Percentiles rank a stretch among this genome's conserved stretches.
Conservation (phyloP, 1,140 invertebrate genomes). For the Aphelinus certus region DNA sequence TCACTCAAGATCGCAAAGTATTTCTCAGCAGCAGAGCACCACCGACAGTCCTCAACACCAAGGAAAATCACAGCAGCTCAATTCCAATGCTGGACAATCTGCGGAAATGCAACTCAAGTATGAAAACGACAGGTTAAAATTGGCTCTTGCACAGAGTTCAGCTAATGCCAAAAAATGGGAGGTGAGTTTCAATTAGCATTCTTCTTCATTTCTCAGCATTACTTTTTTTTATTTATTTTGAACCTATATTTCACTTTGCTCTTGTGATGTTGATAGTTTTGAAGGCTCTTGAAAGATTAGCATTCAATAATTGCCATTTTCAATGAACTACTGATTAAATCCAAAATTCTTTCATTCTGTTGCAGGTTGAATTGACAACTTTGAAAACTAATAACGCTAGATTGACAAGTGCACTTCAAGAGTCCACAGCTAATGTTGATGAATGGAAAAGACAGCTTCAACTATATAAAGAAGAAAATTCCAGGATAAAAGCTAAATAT, state of each 20-base stretch:
- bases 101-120: slow-evolving; percentile 93
- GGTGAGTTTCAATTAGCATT: slow-evolving; percentile 49
- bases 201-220: background rate
- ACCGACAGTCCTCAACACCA: slow-evolving; percentile 64
- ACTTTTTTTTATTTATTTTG: slow-evolving; percentile 10
- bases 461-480: slow-evolving; percentile 95
- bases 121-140: slow-evolving; percentile 95
- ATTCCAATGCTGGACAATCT: slow-evolving; percentile 47
- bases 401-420: slow-evolving; percentile 93
- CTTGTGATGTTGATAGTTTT: background rate
- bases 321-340: too few species aligned
- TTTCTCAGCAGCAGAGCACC: slow-evolving; percentile 63
- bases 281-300: background rate
- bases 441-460: slow-evolving; percentile 98
- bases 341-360: background rate
- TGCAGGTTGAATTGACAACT: slow-evolving; percentile 87
- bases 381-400: slow-evolving; percentile 96
- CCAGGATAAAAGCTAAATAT: slow-evolving; percentile 83
- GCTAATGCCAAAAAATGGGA: slow-evolving; percentile 99
- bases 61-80: slow-evolving; percentile 54
- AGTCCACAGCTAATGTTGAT: slow-evolving; percentile 97
- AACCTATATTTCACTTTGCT: background rate
- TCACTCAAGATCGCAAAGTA: slow-evolving; percentile 63
- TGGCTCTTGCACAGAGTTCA: slow-evolving; percentile 95
- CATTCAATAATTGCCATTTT: background rate